Conservation (phyloP, 2,113 vertebrate genomes). For the Ginglymostoma cirratum region DNA sequence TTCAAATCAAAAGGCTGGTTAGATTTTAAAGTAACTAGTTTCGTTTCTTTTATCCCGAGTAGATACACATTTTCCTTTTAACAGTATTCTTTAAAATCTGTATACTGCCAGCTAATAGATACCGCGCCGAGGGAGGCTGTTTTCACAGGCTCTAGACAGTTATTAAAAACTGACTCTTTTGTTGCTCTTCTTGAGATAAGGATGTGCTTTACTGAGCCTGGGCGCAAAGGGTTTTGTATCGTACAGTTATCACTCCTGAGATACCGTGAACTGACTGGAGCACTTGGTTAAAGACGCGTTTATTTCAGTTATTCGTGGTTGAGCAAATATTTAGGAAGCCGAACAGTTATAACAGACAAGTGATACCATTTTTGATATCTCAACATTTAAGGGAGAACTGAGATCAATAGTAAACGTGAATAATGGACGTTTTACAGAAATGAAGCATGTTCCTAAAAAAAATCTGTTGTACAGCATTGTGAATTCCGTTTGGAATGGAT, state of each 20-base stretch:
- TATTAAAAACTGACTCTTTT: conserved; percentile 17
- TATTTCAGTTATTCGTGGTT: not conserved
- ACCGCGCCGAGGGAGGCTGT: not conserved
- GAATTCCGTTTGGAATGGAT: not conserved
- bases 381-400: not conserved
- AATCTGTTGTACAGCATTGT: not conserved
- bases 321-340: not conserved
- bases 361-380: not conserved
- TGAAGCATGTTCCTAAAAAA: not conserved
- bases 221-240: not conserved
- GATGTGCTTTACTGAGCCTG: not conserved
- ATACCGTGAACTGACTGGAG: not conserved
- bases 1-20: not conserved
- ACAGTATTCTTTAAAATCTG: not conserved
- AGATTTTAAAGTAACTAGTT: not conserved
- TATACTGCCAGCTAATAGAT: not conserved
- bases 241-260: not conserved
- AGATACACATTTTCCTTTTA: not conserved
- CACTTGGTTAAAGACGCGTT: not conserved
- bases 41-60: not conserved
- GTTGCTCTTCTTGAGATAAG: conserved; percentile 20
- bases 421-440: not conserved
- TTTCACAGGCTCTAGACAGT: not conserved
- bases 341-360: not conserved
- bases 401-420: not conserved